phyloP scores from a whole-genome alignment of 2,797 vertebrate species.

The Tenualosa ilisha region DNA sequence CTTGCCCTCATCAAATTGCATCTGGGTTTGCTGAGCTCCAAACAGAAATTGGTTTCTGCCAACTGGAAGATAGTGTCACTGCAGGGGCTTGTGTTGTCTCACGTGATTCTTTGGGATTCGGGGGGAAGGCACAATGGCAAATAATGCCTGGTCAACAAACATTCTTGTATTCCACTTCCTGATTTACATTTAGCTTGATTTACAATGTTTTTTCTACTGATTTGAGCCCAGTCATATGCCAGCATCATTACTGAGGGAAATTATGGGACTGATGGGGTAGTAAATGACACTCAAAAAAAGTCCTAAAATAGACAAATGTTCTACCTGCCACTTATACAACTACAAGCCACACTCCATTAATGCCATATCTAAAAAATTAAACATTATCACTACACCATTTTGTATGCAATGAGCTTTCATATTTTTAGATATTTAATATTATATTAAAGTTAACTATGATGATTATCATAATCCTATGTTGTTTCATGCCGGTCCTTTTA shows the following conservation, averaged over 20 bases:
- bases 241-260: neutral
- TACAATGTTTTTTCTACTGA: neutral
- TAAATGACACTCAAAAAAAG: neutral
- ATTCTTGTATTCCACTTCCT: slow-evolving; percentile 14
- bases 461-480: slow-evolving; percentile 14
- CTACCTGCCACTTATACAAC: slow-evolving; percentile 15
- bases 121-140: slow-evolving; percentile 34
- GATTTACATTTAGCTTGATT: neutral
- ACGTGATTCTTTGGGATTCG: slow-evolving; percentile 48
- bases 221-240: neutral
- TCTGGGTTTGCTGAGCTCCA: slow-evolving; percentile 70
- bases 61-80: slow-evolving; percentile 73
- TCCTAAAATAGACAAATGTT: slow-evolving; percentile 29
- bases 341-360: slow-evolving; percentile 39
- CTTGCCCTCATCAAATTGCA: slow-evolving; percentile 72
- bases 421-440: slow-evolving; percentile 7
- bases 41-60: slow-evolving; percentile 79
- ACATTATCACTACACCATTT: slow-evolving; percentile 37
- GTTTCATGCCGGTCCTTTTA: slow-evolving; percentile 18
- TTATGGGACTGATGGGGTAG: neutral
- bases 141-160: slow-evolving; percentile 48
- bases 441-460: slow-evolving; percentile 42
- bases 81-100: slow-evolving; percentile 59
- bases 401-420: slow-evolving; percentile 31
- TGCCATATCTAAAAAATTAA: neutral